Base-by-base conservation (phyloP, 2,797 vertebrate species). In the Octomys mimax region DNA sequence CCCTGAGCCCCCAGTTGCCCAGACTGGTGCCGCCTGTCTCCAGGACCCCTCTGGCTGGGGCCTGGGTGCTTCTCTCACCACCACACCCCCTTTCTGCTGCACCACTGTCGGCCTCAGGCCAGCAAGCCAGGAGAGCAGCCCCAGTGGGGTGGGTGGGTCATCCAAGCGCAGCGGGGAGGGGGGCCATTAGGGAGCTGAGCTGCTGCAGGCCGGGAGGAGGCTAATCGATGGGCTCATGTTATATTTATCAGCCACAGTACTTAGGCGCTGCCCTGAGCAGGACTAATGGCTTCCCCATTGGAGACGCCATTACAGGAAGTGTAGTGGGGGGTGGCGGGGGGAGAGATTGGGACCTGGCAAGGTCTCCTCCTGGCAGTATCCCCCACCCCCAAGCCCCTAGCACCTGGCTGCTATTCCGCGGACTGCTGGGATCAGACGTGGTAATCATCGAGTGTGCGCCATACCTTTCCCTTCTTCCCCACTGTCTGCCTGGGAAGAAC, bases 201-300 rank as follows among this genome's bases (percentile, higher is more conserved):
- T 94, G 95, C 77, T 87, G 91, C 80, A 87, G 88, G 84, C 95
- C 92, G 57, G 93, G 93, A 95, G 96, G 97, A 86, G 92, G 96
- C 97, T 97, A 96, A 97, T 97, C 97, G 94, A 98, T 97, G 97
- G 77, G 42, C 94, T 98, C 97, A 96, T 94, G 81, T 97, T 97
- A 97, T 98, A 97, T 98, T 98, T 97, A 97, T 96, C 95, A 96
- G 95, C 84, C 82, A 91, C 97, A 90, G 96, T 96, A 73, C 98
- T 97, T 97, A 95, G 91, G 96, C 88, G 94, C 97, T 97, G 95
- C 97, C 93, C 22, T n/a, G 81, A 95, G 95, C 77, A 95, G 95
- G 95, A 89, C 97, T 96, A 96, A 96, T 97, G 95, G 97, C 88
- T 68, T 97, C 96, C 97, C 88, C 95, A 91, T 92, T 96, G 70